Evolutionary conservation across 2,888 invertebrate genomes (phyloP).

Genomic region (Pecten maximus): DNA sequence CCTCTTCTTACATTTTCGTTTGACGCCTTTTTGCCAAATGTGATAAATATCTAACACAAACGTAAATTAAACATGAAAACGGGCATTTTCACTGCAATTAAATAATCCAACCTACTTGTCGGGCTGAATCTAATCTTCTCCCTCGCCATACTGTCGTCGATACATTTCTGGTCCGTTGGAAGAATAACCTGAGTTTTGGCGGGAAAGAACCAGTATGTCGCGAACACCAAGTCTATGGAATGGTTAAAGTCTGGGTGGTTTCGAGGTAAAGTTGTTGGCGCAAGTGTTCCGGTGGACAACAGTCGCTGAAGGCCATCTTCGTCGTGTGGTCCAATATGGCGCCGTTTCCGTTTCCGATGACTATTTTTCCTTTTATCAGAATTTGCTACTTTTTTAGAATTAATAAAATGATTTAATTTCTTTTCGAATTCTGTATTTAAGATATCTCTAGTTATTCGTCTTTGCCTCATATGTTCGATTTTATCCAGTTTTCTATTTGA

Average conservation of each 20-base stretch:
- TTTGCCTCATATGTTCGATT: background rate
- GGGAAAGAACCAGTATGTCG: slow-evolving; percentile 89
- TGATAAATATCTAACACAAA: no score
- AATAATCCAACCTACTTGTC: slow-evolving; percentile 73
- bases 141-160: slow-evolving; percentile 84
- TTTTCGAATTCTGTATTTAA: background rate
- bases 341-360: slow-evolving; percentile 58
- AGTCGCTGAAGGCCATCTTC: slow-evolving; percentile 82
- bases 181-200: slow-evolving; percentile 84
- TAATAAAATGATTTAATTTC: background rate
- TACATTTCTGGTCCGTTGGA: slow-evolving; percentile 87
- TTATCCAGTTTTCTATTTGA: background rate
- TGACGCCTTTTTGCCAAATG: no score
- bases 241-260: slow-evolving; percentile 82
- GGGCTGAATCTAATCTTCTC: slow-evolving; percentile 81
- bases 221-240: slow-evolving; percentile 87
- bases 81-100: no score
- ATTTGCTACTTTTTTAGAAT: background rate
- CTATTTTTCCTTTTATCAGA: background rate
- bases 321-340: slow-evolving; percentile 83
- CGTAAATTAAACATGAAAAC: no score
- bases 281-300: slow-evolving; percentile 83
- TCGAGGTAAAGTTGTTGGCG: slow-evolving; percentile 80
- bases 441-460: background rate
- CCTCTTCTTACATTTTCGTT: no score